These are phyloP conservation scores for Drosophila eohydei DNA, from an alignment of 2,888 invertebrate genomes.

Conservation along the genomic window DNA sequence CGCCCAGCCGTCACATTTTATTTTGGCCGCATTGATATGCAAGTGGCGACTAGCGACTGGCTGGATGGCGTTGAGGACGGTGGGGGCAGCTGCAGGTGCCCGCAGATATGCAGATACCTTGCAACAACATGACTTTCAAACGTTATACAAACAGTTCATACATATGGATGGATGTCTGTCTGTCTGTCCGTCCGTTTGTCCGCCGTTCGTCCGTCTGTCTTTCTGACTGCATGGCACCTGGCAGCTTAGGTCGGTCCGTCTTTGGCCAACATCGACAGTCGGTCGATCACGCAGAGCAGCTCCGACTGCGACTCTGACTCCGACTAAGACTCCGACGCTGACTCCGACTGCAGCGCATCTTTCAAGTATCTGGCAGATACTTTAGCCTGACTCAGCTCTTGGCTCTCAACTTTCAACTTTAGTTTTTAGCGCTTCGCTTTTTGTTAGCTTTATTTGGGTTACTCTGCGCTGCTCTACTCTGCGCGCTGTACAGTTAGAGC, in stretches of 20 bases:
- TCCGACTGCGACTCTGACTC: constrained; percentile 3
- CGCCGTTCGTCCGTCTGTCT: constrained; percentile 6
- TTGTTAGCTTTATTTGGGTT: constrained; percentile 67
- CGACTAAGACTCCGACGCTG: neutral
- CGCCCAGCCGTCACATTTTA: constrained; percentile 71
- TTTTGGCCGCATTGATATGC: constrained; percentile 75
- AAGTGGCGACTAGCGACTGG: constrained; percentile 57
- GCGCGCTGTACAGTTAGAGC: constrained; percentile 66
- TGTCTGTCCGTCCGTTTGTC: constrained; percentile 16
- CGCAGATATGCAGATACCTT: constrained; percentile 70
- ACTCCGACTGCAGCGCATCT: constrained; percentile 48
- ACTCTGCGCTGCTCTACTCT: constrained; percentile 32
- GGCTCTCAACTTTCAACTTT: constrained; percentile 77
- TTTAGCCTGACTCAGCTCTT: constrained; percentile 55
- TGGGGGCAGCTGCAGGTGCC: constrained; percentile 56
- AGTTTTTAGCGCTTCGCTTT: constrained; percentile 41
- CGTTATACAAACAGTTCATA: constrained; percentile 77
- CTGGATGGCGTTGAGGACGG: neutral
- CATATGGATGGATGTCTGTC: constrained; percentile 66
- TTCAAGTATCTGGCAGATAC: constrained; percentile 59
- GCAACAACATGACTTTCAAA: constrained; percentile 77
- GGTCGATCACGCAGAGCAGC: constrained; percentile 73
- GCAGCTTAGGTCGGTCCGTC: constrained; percentile 40
- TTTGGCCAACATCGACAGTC: constrained; percentile 69
- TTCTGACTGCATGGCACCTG: constrained; percentile 41